These are phyloP conservation scores for Eurois occulta DNA, from an alignment of 2,888 invertebrate species.

Conservation along the genomic window DNA sequence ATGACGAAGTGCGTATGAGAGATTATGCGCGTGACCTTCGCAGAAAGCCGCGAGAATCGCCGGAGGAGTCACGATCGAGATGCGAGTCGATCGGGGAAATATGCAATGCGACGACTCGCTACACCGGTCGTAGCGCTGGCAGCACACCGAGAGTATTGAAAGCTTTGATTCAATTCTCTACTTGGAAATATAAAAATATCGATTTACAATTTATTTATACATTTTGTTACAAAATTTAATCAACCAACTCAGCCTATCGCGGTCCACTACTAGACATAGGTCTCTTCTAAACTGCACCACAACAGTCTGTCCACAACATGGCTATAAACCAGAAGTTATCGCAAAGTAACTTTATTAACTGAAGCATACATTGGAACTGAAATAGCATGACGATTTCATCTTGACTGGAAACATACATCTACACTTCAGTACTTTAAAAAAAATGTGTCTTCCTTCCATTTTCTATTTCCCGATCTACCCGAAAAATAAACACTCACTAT, in stretches of 20 bases:
- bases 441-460: too few relatives aligned
- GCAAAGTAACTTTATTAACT: background rate
- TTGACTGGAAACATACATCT: background rate
- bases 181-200: background rate
- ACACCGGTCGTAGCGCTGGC: slow-evolving; percentile 37
- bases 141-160: slow-evolving; percentile 53
- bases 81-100: slow-evolving; percentile 71
- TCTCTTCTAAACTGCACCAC: background rate
- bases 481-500: background rate
- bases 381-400: background rate
- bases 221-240: background rate
- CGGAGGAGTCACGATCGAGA: slow-evolving; percentile 66
- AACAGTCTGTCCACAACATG: background rate
- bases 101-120: slow-evolving; percentile 60
- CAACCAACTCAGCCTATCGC: background rate
- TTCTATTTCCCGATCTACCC: background rate
- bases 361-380: background rate
- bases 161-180: background rate
- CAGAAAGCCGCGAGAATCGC: slow-evolving; percentile 70
- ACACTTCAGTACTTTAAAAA: too few relatives aligned
- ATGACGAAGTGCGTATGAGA: slow-evolving; percentile 67
- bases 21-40: slow-evolving; percentile 79
- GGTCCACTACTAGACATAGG: background rate
- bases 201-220: background rate
- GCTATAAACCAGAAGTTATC: background rate